A percentile compares a stretch with the other conserved stretches of the same genome.
phyloP scores from a whole-genome alignment of 2,113 vertebrate genomes.

The Menura novaehollandiae region DNA sequence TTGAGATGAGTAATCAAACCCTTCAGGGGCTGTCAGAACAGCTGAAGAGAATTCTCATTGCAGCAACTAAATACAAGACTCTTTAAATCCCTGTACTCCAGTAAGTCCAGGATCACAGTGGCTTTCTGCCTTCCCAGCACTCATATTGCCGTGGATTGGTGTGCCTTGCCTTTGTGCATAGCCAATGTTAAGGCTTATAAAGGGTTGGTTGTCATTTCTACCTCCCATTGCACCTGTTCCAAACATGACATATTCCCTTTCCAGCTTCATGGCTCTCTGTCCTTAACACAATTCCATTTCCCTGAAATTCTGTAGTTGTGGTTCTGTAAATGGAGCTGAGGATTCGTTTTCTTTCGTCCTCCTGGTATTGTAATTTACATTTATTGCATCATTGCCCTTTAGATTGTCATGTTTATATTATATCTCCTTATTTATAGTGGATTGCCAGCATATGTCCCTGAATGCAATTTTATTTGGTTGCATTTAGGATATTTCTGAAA shows the following conservation, averaged over 20 bases:
- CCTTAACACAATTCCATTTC: background rate
- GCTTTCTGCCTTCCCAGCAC: background rate
- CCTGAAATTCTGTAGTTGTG: background rate
- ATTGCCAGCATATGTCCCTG: background rate
- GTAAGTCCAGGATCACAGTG: background rate
- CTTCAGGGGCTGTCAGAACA: background rate
- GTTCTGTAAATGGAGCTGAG: background rate
- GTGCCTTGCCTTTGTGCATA: background rate
- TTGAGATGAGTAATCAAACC: background rate
- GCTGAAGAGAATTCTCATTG: background rate
- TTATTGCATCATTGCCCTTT: background rate
- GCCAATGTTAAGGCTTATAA: background rate
- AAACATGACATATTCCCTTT: background rate
- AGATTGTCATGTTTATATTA: background rate
- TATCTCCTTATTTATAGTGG: background rate
- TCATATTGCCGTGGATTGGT: background rate
- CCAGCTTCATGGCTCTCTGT: background rate
- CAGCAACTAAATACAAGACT: background rate
- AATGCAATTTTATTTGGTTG: constrained; percentile 34
- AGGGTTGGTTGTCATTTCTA: background rate
- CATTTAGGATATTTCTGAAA: constrained; percentile 33
- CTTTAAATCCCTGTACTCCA: background rate
- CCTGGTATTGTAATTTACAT: background rate
- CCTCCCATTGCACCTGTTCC: background rate
- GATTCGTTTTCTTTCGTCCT: background rate